Conservation (phyloP, 35 echinoderm and acorn worm species). For the Apostichopus parvimensis region DNA sequence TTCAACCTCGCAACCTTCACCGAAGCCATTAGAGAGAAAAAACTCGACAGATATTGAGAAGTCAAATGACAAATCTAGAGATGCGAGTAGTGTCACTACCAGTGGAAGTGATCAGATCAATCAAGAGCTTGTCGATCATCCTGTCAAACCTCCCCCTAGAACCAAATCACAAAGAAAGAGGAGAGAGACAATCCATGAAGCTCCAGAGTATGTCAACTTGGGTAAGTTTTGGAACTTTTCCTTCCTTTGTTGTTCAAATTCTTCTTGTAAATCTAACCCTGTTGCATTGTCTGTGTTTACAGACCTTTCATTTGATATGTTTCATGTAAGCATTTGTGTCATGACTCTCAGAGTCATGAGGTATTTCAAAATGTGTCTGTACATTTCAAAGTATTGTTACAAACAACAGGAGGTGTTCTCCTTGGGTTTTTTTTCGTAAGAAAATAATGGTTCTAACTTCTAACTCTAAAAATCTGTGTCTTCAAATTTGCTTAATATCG, state of each 20-base stretch:
- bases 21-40: conserved; percentile 33
- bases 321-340: too few species aligned
- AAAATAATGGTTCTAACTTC: too few species aligned
- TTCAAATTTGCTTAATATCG: too few species aligned
- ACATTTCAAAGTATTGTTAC: too few species aligned
- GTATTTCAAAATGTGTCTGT: too few species aligned
- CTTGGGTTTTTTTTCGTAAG: too few species aligned
- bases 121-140: background rate
- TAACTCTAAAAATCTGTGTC: too few species aligned
- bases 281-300: too few species aligned
- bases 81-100: background rate
- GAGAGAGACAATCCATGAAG: conserved; percentile 14
- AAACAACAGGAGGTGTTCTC: too few species aligned
- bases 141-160: conserved; percentile 28
- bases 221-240: background rate
- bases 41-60: background rate
- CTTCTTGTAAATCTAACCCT: too few species aligned
- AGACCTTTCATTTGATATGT: too few species aligned
- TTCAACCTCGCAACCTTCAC: background rate
- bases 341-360: too few species aligned
- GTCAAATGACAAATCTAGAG: background rate
- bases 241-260: background rate
- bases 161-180: conserved; percentile 42
- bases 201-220: conserved; percentile 51
- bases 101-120: background rate